phyloP scores from a whole-genome alignment of 2,113 vertebrate genomes.

The Thalassarche chlororhynchos region DNA sequence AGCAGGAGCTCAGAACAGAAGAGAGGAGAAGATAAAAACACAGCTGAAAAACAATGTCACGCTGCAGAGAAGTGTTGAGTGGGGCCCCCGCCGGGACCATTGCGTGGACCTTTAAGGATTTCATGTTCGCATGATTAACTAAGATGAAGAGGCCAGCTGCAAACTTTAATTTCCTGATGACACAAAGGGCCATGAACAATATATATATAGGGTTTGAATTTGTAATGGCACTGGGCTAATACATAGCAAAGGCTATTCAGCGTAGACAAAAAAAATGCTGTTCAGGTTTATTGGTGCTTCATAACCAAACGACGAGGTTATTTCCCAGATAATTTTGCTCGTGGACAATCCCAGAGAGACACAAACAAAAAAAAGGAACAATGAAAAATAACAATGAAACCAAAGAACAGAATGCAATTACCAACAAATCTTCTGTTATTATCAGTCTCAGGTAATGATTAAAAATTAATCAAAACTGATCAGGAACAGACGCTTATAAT shows the following conservation, averaged over 20 bases:
- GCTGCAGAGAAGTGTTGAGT: slow-evolving; percentile 66
- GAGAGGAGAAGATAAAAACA: slow-evolving; percentile 67
- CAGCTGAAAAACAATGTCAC: slow-evolving; percentile 70
- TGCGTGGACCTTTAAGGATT: slow-evolving; percentile 74
- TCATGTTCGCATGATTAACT: slow-evolving; percentile 81
- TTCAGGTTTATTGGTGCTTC: slow-evolving; percentile 20
- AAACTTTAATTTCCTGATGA: slow-evolving; percentile 83
- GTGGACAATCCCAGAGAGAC: neutral
- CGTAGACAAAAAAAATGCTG: neutral
- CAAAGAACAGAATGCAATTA: neutral
- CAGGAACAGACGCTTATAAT: neutral
- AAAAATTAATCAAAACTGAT: neutral
- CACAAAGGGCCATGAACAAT: slow-evolving; percentile 77
- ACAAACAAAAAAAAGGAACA: neutral
- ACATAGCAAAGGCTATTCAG: slow-evolving; percentile 57
- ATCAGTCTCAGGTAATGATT: neutral
- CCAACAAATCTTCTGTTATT: neutral
- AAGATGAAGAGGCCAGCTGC: slow-evolving; percentile 84
- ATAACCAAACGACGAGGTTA: neutral
- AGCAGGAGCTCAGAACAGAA: slow-evolving; percentile 68
- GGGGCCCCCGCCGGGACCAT: slow-evolving; percentile 70
- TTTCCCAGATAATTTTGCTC: slow-evolving; percentile 17
- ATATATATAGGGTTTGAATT: slow-evolving; percentile 76
- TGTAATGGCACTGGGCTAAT: slow-evolving; percentile 65
- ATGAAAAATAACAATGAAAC: neutral